phyloP scores from a whole-genome alignment of 2,797 vertebrate species.

The Sebastes hubbsi region DNA sequence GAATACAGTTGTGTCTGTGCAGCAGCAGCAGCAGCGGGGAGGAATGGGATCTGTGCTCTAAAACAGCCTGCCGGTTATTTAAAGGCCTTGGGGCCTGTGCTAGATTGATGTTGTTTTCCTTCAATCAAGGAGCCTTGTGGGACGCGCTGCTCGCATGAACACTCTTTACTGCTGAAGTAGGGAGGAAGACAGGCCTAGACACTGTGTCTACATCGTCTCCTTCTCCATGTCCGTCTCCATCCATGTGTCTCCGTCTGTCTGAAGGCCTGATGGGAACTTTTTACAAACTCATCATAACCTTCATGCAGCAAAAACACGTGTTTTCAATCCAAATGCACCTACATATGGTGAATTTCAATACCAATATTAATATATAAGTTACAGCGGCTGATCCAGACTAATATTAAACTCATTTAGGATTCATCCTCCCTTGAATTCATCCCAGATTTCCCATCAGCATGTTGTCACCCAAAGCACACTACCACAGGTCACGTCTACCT shows the following conservation, averaged over 20 bases:
- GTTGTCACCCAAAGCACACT: background rate
- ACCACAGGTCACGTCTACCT: background rate
- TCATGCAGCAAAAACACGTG: background rate
- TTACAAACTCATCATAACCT: background rate
- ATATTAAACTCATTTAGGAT: background rate
- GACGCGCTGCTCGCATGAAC: conserved; percentile 68
- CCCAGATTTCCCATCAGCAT: background rate
- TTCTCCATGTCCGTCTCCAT: background rate
- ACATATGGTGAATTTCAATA: background rate
- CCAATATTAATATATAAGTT: background rate
- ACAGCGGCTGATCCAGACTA: background rate
- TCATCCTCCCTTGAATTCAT: background rate
- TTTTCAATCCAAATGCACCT: background rate
- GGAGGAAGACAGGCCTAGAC: conserved; percentile 54
- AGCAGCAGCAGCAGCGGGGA: conserved; percentile 31
- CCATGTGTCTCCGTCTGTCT: background rate
- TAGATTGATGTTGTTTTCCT: conserved; percentile 84
- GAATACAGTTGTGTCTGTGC: conserved; percentile 20
- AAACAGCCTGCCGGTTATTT: conserved; percentile 72
- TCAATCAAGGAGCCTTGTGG: conserved; percentile 76
- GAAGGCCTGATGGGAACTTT: conserved; percentile 15
- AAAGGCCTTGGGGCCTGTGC: conserved; percentile 64
- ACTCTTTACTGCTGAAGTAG: conserved; percentile 42
- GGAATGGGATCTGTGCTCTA: conserved; percentile 43
- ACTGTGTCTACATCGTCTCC: conserved; percentile 42